Base-by-base conservation (phyloP, 2,888 invertebrate species). In the Drosophila paramelanica region DNA sequence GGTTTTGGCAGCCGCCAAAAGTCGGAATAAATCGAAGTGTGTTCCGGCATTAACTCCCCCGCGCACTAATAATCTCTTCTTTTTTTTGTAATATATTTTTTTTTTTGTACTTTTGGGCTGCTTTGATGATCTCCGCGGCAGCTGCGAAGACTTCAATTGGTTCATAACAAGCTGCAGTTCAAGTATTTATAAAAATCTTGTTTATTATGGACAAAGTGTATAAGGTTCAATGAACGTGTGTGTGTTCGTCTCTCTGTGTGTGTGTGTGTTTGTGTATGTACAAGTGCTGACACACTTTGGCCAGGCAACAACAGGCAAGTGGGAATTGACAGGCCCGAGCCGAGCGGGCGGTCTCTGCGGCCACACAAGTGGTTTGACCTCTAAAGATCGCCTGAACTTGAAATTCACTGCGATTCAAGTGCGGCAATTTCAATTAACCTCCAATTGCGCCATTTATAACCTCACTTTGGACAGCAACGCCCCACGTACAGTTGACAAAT, bases 351-450 rank as follows among this genome's bases (percentile, higher is more conserved):
- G 67, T 66, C 51, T 31, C 52, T 39, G 60, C 13, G 88, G 66
- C 83, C 83, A 88, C 85, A 88, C 82, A 89, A 88, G 89, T 85
- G 85, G 88, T 89, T 89, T 89, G 88, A 85, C 89, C 85, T 85
- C 89, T 71, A 33, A 46, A 41, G 33, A 39, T 42, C 20, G 31
- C 50, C 57, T 58, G 83, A 83, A 85, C 83, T 83, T 83, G 88
- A 83, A 83, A 67, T 53, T 33, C 47, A 36, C 39, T 43, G 33
- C 27, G 31, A 41, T 33, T 49, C 52, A 49, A 68, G 53, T 58
- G 71, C 50, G 39, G 71, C 84, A 72, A 65, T 83, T 86, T 70
- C 87, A 83, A 84, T 84, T 84, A 88, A 88, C 83, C 83, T 64
- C 49, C 20, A 87, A 67, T 60, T 57, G 46, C 36, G 49, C 53